phyloP scores from a whole-genome alignment of 2,797 vertebrate genomes.

The Anguilla anguilla region DNA sequence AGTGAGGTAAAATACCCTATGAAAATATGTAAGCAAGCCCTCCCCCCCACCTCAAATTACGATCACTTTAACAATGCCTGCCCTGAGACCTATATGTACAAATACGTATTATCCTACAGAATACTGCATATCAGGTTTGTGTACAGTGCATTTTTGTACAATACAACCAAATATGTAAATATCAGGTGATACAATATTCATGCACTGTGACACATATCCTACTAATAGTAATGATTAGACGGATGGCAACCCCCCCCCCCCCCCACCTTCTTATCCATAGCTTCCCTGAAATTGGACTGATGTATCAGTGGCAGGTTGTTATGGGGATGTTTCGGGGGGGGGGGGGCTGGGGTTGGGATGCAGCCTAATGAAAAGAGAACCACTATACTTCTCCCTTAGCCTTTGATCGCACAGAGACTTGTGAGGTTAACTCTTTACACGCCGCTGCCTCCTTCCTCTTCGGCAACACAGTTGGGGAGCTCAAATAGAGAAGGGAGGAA shows the following conservation, averaged over 20 bases:
- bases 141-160: conserved; percentile 25
- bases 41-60: background rate
- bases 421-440: conserved; percentile 19
- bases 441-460: background rate
- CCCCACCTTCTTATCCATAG: conserved; percentile 17
- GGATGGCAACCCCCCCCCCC: background rate
- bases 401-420: conserved; percentile 38
- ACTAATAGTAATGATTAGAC: conserved; percentile 41
- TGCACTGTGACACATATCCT: conserved; percentile 36
- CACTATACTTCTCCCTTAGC: conserved; percentile 28
- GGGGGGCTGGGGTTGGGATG: conserved; percentile 15
- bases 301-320: conserved; percentile 42
- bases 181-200: conserved; percentile 42
- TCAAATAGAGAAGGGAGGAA: background rate
- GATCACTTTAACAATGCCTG: background rate
- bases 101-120: background rate
- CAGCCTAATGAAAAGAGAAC: conserved; percentile 25
- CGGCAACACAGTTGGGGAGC: background rate
- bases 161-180: conserved; percentile 25
- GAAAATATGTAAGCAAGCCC: background rate
- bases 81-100: background rate
- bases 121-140: conserved; percentile 1
- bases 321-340: conserved; percentile 27
- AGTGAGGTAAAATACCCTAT: background rate
- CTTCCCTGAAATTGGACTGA: conserved; percentile 34